These are phyloP conservation scores for Steinernema khuongi DNA, from an alignment of 1,140 invertebrate species.

Conservation along the genomic window DNA sequence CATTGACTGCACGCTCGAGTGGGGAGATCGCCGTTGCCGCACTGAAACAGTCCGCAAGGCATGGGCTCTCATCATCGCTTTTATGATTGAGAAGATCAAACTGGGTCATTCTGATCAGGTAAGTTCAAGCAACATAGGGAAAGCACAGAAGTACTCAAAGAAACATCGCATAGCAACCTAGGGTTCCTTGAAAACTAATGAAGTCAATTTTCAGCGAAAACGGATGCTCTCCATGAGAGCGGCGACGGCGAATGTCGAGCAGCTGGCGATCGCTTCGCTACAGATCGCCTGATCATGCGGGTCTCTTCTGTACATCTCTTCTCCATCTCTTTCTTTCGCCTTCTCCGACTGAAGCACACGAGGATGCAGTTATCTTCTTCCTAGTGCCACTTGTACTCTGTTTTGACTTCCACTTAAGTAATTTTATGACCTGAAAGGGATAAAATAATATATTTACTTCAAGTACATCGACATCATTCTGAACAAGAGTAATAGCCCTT, in stretches of 20 bases:
- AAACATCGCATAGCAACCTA: no score
- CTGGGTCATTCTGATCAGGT: conserved; percentile 56
- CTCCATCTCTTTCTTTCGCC: neutral
- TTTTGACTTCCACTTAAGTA: no score
- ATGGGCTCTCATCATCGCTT: conserved; percentile 55
- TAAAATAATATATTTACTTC: no score
- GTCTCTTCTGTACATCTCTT: conserved; percentile 3
- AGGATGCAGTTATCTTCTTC: no score
- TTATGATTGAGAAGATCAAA: conserved; percentile 57
- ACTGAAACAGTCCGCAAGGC: conserved; percentile 43
- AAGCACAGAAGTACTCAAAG: no score
- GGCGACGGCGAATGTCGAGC: neutral
- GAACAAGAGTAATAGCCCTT: no score
- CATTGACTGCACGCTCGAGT: conserved; percentile 58
- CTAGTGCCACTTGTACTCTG: no score
- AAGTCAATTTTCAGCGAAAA: neutral
- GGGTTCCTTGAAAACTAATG: no score
- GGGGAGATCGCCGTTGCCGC: conserved; percentile 52
- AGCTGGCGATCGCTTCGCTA: neutral
- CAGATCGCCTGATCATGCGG: conserved; percentile 10
- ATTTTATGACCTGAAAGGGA: no score
- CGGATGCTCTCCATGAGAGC: conserved; percentile 9
- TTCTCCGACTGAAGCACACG: no score
- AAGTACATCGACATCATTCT: no score
- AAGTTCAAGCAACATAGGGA: no score